phyloP scores from a whole-genome alignment of 2,888 invertebrate species.

The Nemurella pictetii region DNA sequence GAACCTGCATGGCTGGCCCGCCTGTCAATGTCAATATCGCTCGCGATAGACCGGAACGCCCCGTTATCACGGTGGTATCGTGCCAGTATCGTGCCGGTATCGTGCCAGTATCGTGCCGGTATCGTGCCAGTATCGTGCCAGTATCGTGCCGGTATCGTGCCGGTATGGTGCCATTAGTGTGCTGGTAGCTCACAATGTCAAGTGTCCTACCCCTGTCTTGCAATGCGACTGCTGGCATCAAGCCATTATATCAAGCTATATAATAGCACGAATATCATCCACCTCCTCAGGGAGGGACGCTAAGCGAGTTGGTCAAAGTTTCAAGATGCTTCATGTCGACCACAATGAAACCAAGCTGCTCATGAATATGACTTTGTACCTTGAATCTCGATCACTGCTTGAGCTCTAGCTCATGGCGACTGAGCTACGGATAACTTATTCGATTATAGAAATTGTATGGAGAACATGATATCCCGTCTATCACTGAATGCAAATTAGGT shows the following conservation, averaged over 20 bases:
- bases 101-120: too few species aligned
- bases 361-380: not conserved
- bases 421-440: not conserved
- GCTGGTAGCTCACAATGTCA: too few species aligned
- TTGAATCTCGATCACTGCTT: not conserved
- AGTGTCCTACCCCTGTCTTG: not conserved
- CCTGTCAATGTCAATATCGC: slow-evolving; percentile 4
- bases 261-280: too few species aligned
- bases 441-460: not conserved
- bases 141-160: too few species aligned
- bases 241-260: not conserved
- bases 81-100: too few species aligned
- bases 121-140: too few species aligned
- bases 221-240: not conserved
- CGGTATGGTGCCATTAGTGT: too few species aligned
- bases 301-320: not conserved
- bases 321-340: not conserved
- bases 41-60: not conserved
- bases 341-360: not conserved
- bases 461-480: not conserved
- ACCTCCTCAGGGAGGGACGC: not conserved
- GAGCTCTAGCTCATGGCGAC: not conserved
- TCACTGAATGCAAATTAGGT: not conserved
- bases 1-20: not conserved
- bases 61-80: too few species aligned